Conservation (phyloP, 2,888 invertebrate genomes). For the Orthosia incerta region DNA sequence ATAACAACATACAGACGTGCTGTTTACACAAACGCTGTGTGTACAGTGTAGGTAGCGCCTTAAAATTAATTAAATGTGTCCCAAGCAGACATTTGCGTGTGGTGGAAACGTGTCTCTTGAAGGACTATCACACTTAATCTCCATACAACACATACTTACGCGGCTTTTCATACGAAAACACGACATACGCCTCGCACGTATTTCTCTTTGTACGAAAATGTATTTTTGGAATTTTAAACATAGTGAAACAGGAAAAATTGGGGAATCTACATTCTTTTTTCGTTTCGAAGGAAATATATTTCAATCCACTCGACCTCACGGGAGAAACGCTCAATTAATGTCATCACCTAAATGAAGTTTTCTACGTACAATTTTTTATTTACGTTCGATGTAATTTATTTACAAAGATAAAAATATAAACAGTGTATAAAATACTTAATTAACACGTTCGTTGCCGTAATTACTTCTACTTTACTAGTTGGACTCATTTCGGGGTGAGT, state of each 20-base stretch:
- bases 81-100: constrained; percentile 76
- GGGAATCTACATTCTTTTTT: not conserved
- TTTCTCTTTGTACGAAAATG: constrained; percentile 32
- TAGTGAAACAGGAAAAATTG: not conserved
- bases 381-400: too few relatives aligned
- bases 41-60: constrained; percentile 71
- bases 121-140: constrained; percentile 80
- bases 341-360: too few relatives aligned
- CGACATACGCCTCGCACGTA: constrained; percentile 20
- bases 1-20: constrained; percentile 50
- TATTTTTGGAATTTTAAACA: constrained; percentile 19
- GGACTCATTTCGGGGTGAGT: too few relatives aligned
- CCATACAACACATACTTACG: constrained; percentile 69
- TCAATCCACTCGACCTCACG: too few relatives aligned
- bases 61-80: constrained; percentile 84
- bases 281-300: too few relatives aligned
- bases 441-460: too few relatives aligned
- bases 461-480: too few relatives aligned
- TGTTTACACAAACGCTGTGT: constrained; percentile 68
- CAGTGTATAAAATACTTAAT: too few relatives aligned
- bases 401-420: too few relatives aligned
- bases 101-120: constrained; percentile 73
- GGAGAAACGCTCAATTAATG: too few relatives aligned
- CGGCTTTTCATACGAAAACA: constrained; percentile 50
- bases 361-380: too few relatives aligned